Percentiles rank a stretch among this genome's conserved stretches.
These are phyloP conservation scores for Habrosyne pyritoides DNA, from an alignment of 2,888 invertebrate genomes.

Conservation along the genomic window DNA sequence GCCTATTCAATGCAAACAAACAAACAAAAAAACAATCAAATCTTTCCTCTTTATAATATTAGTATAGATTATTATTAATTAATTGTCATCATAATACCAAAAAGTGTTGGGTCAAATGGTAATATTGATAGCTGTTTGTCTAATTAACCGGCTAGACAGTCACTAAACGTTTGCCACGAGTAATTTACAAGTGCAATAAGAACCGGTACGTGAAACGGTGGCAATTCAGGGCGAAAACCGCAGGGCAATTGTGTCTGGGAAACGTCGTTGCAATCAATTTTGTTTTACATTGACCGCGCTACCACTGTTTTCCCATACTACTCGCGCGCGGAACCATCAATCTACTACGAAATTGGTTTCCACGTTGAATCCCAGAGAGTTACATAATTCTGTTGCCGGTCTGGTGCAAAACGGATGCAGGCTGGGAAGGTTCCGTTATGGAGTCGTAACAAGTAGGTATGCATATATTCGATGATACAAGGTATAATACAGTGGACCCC, in stretches of 20 bases:
- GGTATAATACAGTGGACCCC: not conserved
- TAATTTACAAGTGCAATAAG: slow-evolving; percentile 19
- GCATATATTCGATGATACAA: not conserved
- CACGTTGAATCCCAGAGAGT: too few relatives aligned
- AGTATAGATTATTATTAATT: too few relatives aligned
- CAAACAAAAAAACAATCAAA: too few relatives aligned
- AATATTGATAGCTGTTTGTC: slow-evolving; percentile 23
- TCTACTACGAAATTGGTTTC: too few relatives aligned
- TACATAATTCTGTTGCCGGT: too few relatives aligned
- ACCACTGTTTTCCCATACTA: too few relatives aligned
- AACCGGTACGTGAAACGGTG: slow-evolving; percentile 20
- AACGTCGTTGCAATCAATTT: too few relatives aligned
- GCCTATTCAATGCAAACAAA: too few relatives aligned
- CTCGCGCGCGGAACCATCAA: too few relatives aligned
- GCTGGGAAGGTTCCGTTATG: slow-evolving; percentile 2
- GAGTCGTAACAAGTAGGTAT: not conserved
- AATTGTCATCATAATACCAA: not conserved
- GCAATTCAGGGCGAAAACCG: slow-evolving; percentile 24
- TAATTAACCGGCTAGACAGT: slow-evolving; percentile 39
- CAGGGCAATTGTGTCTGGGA: too few relatives aligned
- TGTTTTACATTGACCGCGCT: too few relatives aligned
- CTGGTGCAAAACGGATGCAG: not conserved
- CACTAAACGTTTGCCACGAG: slow-evolving; percentile 22
- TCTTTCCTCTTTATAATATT: too few relatives aligned
- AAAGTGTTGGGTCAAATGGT: slow-evolving; percentile 15